Evolutionary conservation across 2,888 invertebrate species (phyloP), one percentile per base, ranked within the genome.

Genomic region (Chloroclysta siterata): DNA sequence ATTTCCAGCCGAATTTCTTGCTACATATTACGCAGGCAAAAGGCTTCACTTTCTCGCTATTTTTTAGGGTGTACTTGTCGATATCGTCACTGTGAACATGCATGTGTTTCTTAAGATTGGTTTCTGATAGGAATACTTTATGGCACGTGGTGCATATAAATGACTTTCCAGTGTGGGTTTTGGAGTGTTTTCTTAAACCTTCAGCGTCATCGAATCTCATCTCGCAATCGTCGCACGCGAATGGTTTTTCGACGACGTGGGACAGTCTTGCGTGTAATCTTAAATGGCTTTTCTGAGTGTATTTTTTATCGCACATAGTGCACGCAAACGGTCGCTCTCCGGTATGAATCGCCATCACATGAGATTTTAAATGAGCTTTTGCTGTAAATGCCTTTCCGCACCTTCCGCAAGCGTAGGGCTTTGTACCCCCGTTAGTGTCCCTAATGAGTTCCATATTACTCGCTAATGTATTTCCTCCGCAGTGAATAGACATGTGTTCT

Each of bases 281-380:
- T 28, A 64, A 14, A 48, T 64, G 64, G 7, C 60, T 60, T 60
- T 60, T 64, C 4, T 64, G 64, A 1, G 64, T 64, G 28, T 64
- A 64, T 42, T 53, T 60, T 17, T 56, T 48, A 44, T 64, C 64
- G 5, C 64, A 64, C 55, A 64, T 36, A 1, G 52, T 56, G 15
- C 64, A 64, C 0, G 60, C 56, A 17, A 60, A 64, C 2, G 64
- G 64, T 0, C 64, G 39, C 36, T 64, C 64, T 6, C 64, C 64
- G 0, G 60, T 64, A 5, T 64, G 64, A 1, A 64, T 60, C 1
- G 64, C 60, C 64, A 64, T 64, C 7, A 64, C 36, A 44, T 64
- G 64, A 4, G 60, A 60, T 53, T 60, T 52, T 3, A 64, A 52
- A 42, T 64, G 56, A 8, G 55, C 52, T 33, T 64, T 64, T 14